Evolutionary conservation across 1,140 invertebrate species (phyloP).

Genomic region (Hermetia illucens): DNA sequence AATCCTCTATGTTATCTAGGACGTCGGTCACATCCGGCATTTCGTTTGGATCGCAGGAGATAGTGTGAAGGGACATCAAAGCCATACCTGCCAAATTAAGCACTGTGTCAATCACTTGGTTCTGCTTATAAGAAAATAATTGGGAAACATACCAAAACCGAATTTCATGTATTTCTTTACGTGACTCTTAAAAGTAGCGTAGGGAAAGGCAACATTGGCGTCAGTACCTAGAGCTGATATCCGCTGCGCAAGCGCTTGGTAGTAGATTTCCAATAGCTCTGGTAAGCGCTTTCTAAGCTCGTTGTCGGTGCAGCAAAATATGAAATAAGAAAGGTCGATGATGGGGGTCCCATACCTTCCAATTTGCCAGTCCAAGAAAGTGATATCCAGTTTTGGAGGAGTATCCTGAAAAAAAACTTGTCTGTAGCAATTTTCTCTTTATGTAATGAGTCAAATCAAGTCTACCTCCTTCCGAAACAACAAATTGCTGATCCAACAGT

Average conservation of each 20-base stretch:
- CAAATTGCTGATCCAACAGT: constrained; percentile 5
- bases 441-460: too few species aligned
- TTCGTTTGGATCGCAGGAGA: background rate
- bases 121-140: too few species aligned
- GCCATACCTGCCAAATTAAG: constrained; percentile 3
- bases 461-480: too few species aligned
- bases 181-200: background rate
- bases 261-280: constrained; percentile 3
- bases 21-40: background rate
- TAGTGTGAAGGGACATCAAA: background rate
- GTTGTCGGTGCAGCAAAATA: constrained; percentile 2
- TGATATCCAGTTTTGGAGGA: background rate
- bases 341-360: background rate
- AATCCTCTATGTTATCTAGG: background rate
- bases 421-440: too few species aligned
- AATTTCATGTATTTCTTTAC: constrained; percentile 3
- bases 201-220: background rate
- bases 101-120: too few species aligned
- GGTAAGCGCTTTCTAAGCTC: background rate
- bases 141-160: constrained; percentile 2
- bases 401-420: too few species aligned
- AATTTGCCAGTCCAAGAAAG: constrained; percentile 5
- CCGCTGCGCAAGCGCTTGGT: background rate
- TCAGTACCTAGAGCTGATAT: constrained; percentile 1
- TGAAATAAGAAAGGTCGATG: constrained; percentile 4